Conservation (phyloP, 2,888 invertebrate species). For the Conops quadrifasciatus region DNA sequence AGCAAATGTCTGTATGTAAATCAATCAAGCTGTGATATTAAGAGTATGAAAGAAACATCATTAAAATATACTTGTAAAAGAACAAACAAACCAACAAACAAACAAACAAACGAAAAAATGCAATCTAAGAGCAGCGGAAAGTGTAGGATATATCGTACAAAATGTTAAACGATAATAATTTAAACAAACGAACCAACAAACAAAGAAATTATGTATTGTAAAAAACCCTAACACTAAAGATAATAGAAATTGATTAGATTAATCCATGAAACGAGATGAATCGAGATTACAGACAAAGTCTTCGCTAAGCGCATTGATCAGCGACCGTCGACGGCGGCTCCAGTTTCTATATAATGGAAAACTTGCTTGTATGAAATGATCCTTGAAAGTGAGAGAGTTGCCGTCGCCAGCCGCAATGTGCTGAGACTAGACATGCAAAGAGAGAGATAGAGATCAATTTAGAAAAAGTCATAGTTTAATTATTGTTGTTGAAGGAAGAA, state of each 20-base stretch:
- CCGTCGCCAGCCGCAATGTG: too few relatives aligned
- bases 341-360: too few relatives aligned
- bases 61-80: conserved; percentile 22
- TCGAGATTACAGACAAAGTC: too few relatives aligned
- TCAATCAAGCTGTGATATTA: conserved; percentile 57
- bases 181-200: conserved; percentile 25
- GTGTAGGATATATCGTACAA: not conserved
- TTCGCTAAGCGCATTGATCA: too few relatives aligned
- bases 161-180: conserved; percentile 25
- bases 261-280: too few relatives aligned
- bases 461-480: too few relatives aligned
- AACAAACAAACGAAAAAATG: conserved; percentile 23
- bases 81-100: conserved; percentile 39
- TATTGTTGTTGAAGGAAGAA: too few relatives aligned
- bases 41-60: conserved; percentile 53
- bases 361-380: too few relatives aligned
- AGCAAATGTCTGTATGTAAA: conserved; percentile 42
- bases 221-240: conserved; percentile 32
- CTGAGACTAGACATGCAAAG: too few relatives aligned
- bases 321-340: too few relatives aligned
- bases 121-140: not conserved
- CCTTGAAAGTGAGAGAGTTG: too few relatives aligned
- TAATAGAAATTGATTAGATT: not conserved
- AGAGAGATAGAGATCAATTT: not conserved
- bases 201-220: conserved; percentile 30